phyloP scores from a whole-genome alignment of 2,888 invertebrate species.

The Andrena bucephala region DNA sequence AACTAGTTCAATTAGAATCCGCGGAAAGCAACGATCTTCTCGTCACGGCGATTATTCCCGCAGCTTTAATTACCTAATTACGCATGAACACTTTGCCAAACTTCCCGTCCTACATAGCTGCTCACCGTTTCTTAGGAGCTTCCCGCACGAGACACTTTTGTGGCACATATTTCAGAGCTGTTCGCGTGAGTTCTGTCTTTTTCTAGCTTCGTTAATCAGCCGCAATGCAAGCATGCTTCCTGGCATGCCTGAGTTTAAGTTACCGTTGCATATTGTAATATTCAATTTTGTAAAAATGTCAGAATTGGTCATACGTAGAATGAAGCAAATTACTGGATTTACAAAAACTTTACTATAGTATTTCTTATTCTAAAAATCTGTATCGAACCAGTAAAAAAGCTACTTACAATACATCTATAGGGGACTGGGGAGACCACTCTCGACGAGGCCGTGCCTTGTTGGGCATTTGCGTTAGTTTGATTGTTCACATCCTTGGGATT shows the following conservation, averaged over 20 bases:
- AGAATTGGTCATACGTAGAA: too few species aligned
- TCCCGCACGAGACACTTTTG: background rate
- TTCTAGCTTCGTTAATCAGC: too few species aligned
- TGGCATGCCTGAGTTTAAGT: too few species aligned
- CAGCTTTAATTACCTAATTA: conserved; percentile 78
- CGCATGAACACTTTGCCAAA: conserved; percentile 14
- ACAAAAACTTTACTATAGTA: too few species aligned
- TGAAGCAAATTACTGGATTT: too few species aligned
- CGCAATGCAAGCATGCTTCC: too few species aligned
- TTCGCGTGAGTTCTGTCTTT: too few species aligned
- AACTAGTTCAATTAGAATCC: conserved; percentile 73
- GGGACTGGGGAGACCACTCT: conserved; percentile 82
- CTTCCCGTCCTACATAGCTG: background rate
- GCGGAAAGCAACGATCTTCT: conserved; percentile 76
- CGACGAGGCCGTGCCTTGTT: conserved; percentile 82
- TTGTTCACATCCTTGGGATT: conserved; percentile 76
- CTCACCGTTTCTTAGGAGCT: background rate
- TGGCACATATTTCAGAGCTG: too few species aligned
- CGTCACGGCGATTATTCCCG: conserved; percentile 62
- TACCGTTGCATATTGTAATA: too few species aligned
- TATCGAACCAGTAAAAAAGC: background rate
- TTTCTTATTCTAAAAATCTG: too few species aligned
- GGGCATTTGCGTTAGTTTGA: conserved; percentile 78
- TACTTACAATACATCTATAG: conserved; percentile 83
- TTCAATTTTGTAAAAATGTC: too few species aligned